Evolutionary conservation across 1,140 invertebrate species (phyloP).

Genomic region (Eubasilissa regina): DNA sequence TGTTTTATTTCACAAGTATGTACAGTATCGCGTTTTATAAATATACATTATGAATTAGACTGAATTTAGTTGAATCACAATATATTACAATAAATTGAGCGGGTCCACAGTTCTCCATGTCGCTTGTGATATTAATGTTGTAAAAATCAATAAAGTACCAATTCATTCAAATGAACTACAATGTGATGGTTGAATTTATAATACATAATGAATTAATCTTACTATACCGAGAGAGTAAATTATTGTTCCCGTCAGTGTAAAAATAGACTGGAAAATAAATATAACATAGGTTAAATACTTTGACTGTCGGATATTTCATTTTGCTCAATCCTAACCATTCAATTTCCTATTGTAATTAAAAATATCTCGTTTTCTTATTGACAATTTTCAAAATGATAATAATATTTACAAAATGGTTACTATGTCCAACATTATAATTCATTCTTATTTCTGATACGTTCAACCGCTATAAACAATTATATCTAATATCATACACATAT

Average conservation of each 20-base stretch:
- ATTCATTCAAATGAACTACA: too few relatives aligned
- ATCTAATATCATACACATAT: conserved; percentile 59
- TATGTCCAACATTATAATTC: conserved; percentile 46
- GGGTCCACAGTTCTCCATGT: conserved; percentile 28
- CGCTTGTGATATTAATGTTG: too few relatives aligned
- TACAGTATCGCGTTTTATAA: conserved; percentile 51
- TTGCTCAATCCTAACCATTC: conserved; percentile 39
- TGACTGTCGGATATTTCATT: conserved; percentile 9
- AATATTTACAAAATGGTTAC: conserved; percentile 58
- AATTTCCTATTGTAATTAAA: conserved; percentile 61
- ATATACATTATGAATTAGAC: conserved; percentile 51
- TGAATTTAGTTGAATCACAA: conserved; percentile 51
- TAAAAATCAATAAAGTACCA: too few relatives aligned
- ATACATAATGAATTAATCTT: neutral
- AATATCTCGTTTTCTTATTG: conserved; percentile 60
- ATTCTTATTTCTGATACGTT: neutral
- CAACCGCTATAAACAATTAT: conserved; percentile 56
- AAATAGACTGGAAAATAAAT: conserved; percentile 25
- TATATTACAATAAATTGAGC: conserved; percentile 55
- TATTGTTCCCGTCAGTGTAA: conserved; percentile 2
- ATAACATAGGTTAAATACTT: neutral
- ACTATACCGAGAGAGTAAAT: neutral
- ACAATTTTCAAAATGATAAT: conserved; percentile 46
- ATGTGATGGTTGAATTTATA: neutral
- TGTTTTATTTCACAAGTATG: conserved; percentile 45